These are phyloP conservation scores for Pocillopora damicornis DNA, from an alignment of 64 coral and sea anemone genomes.

Conservation along the genomic window DNA sequence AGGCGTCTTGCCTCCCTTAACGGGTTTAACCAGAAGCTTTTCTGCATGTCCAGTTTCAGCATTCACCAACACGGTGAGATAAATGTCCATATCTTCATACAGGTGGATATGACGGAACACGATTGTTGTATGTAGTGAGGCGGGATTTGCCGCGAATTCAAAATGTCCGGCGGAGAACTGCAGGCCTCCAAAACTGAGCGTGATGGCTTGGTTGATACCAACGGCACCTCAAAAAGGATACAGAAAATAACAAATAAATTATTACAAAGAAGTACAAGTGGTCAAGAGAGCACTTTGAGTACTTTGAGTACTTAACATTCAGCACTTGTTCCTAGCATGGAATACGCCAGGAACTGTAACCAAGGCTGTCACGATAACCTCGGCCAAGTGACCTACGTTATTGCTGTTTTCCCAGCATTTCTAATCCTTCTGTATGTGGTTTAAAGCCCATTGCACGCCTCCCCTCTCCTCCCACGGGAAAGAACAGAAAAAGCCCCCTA, in stretches of 20 bases:
- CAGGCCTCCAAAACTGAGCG: slow-evolving; percentile 95
- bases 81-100: slow-evolving; percentile 72
- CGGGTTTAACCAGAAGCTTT: slow-evolving; percentile 63
- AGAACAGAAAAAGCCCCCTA: too few relatives aligned
- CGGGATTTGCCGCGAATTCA: slow-evolving; percentile 97
- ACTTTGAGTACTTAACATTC: too few relatives aligned
- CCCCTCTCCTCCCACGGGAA: too few relatives aligned
- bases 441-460: too few relatives aligned
- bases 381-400: too few relatives aligned
- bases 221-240: slow-evolving; percentile 51
- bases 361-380: too few relatives aligned
- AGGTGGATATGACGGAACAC: slow-evolving; percentile 90
- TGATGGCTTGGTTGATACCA: slow-evolving; percentile 83
- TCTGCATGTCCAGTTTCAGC: slow-evolving; percentile 79
- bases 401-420: too few relatives aligned
- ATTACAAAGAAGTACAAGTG: not conserved
- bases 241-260: not conserved
- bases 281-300: not conserved
- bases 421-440: too few relatives aligned
- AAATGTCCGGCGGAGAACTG: slow-evolving; percentile 86
- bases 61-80: slow-evolving; percentile 77
- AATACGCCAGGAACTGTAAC: too few relatives aligned
- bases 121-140: slow-evolving; percentile 89
- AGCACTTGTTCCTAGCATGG: too few relatives aligned
- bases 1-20: slow-evolving; percentile 58